Evolutionary conservation across 1,140 invertebrate species (phyloP), one percentile per base, ranked within the genome.

Genomic region (Drosophila sucinea): DNA sequence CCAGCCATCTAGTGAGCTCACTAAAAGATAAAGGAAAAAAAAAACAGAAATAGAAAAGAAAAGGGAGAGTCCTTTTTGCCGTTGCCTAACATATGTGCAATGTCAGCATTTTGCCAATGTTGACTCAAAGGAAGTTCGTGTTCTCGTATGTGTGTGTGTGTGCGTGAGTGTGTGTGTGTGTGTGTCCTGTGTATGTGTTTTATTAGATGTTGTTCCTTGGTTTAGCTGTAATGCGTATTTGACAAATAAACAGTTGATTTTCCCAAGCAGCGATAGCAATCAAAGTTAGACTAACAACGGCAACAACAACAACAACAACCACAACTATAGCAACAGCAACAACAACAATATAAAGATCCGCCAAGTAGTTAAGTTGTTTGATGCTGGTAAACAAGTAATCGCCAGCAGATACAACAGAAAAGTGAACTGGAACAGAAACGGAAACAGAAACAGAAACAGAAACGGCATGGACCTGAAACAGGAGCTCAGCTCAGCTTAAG

Each of bases 171-270:
- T 51, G 8, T 51, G 4, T 23, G 30, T 63, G 38, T 62, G 41
- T 61, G 38, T 63, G 33, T 58, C 44, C 60, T 67, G 56, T 65
- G 32, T 69, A 51, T 67, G 61, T 81, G 70, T 83, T 89, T 89
- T 87, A 89, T 87, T 87, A 71, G 67, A 63, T 69, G 70, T 65
- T 71, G 70, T 77, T 62, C 67, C 70, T 79, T 67, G 77, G 77
- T 83, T 76, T 75, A 70, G 73, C 67, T 84, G 84, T 87, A 87
- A 89, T 87, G 80, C 83, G 84, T 90, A 89, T 84, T 89, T 89
- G 81, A 90, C 84, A 89, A 89, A 89, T 89, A 89, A 89, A 89
- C 84, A 89, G 84, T 87, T 89, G 84, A 84, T 89, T 87, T 86
- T 71, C 75, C 75, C 68, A 54, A 58, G 61, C 66, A 60, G 55